A percentile compares a stretch with the other conserved stretches of the same genome.
Conservation (phyloP, 2,888 invertebrate genomes). For the Aleiodes testaceus region DNA sequence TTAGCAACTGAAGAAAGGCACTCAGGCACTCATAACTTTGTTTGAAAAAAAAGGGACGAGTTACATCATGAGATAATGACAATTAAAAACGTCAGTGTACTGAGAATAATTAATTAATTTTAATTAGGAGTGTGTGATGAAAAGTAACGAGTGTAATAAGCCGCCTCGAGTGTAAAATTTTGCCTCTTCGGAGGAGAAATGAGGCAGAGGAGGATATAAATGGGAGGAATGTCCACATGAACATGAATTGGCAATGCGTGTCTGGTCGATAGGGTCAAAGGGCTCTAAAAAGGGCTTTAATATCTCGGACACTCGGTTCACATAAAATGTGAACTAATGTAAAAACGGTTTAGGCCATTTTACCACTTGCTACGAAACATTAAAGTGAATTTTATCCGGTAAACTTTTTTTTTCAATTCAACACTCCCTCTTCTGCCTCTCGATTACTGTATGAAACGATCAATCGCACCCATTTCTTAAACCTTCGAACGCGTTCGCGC, state of each 20-base stretch:
- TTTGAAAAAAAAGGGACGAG: background rate
- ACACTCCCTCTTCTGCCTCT: background rate
- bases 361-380: background rate
- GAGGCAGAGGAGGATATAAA: too few relatives aligned
- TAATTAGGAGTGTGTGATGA: background rate
- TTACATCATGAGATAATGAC: background rate
- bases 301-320: constrained; percentile 1
- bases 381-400: background rate
- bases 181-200: background rate
- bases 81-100: constrained; percentile 8
- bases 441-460: background rate
- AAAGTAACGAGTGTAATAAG: constrained; percentile 9
- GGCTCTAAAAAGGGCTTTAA: constrained; percentile 5
- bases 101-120: background rate
- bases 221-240: constrained; percentile 15
- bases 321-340: constrained; percentile 7
- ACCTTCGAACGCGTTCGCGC: constrained; percentile 11
- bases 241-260: constrained; percentile 25
- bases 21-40: constrained; percentile 2
- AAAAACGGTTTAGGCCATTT: constrained; percentile 13
- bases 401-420: background rate
- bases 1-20: constrained; percentile 9
- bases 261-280: constrained; percentile 29
- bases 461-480: constrained; percentile 12
- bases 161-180: background rate